These are phyloP conservation scores for Hoplostethus mediterraneus DNA, from an alignment of 2,797 vertebrate genomes.

Conservation along the genomic window DNA sequence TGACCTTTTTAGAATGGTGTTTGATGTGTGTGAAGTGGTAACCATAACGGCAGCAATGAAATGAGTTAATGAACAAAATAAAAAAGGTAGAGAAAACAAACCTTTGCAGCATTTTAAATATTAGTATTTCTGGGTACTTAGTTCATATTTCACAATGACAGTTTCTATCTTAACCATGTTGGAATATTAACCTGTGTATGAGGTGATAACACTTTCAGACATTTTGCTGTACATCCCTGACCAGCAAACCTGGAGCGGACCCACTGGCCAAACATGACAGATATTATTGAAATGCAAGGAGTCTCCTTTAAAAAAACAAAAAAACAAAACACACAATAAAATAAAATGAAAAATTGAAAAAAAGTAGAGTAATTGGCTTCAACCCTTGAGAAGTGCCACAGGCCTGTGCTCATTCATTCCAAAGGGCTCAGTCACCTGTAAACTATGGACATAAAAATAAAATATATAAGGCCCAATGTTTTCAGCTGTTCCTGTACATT, in stretches of 20 bases:
- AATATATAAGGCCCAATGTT: slow-evolving; percentile 1
- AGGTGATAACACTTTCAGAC: slow-evolving; percentile 57
- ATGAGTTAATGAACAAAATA: slow-evolving; percentile 32
- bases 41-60: slow-evolving; percentile 64
- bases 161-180: slow-evolving; percentile 40
- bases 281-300: slow-evolving; percentile 74
- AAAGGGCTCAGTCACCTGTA: slow-evolving; percentile 56
- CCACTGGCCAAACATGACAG: slow-evolving; percentile 19
- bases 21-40: slow-evolving; percentile 55
- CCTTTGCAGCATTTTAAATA: slow-evolving; percentile 51
- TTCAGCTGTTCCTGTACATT: slow-evolving; percentile 49
- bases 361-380: slow-evolving; percentile 41
- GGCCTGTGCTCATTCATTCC: slow-evolving; percentile 48
- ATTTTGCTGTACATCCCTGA: slow-evolving; percentile 49
- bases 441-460: slow-evolving; percentile 52
- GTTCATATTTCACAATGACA: slow-evolving; percentile 58
- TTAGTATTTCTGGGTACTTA: slow-evolving; percentile 32
- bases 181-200: slow-evolving; percentile 48
- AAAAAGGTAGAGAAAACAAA: slow-evolving; percentile 14
- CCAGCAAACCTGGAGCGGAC: slow-evolving; percentile 39
- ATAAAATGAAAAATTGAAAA: slow-evolving; percentile 16
- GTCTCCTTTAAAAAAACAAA: slow-evolving; percentile 31
- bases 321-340: slow-evolving; percentile 12
- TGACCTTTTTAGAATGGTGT: slow-evolving; percentile 50
- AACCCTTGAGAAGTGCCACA: slow-evolving; percentile 63